Conservation (phyloP, 2,888 invertebrate species). For the Mesorhabditis belari region DNA sequence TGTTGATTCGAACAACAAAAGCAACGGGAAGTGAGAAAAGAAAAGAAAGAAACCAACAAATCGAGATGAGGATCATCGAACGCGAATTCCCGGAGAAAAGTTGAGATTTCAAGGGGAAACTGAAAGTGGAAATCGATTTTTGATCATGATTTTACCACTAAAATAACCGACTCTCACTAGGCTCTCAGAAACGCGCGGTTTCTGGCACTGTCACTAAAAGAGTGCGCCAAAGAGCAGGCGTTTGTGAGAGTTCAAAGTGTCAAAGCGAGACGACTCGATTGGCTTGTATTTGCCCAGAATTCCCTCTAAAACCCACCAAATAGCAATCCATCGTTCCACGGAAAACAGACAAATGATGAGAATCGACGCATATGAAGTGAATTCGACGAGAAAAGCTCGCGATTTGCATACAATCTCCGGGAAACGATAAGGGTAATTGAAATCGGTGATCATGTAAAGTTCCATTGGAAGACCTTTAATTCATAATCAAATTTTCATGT, state of each 20-base stretch:
- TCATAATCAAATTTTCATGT: too few relatives aligned
- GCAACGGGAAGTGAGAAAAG: constrained; percentile 45
- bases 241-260: too few relatives aligned
- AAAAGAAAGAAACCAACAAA: constrained; percentile 47
- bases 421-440: constrained; percentile 46
- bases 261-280: too few relatives aligned
- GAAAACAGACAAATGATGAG: constrained; percentile 51
- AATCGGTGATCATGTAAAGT: constrained; percentile 41
- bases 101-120: constrained; percentile 45
- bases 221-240: too few relatives aligned
- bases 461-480: constrained; percentile 48
- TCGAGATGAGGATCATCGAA: constrained; percentile 40
- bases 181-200: too few relatives aligned
- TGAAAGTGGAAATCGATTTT: too few relatives aligned
- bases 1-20: constrained; percentile 28
- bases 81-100: constrained; percentile 44
- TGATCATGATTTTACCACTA: too few relatives aligned
- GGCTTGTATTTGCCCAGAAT: neutral
- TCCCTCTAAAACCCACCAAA: constrained; percentile 32
- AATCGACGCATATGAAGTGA: constrained; percentile 46
- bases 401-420: constrained; percentile 41
- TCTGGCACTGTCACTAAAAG: too few relatives aligned
- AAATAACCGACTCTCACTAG: too few relatives aligned
- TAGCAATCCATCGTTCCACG: constrained; percentile 50
- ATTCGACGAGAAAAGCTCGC: constrained; percentile 49